Conservation (phyloP, 1,140 invertebrate genomes). For the Neodiprion pinetum region DNA sequence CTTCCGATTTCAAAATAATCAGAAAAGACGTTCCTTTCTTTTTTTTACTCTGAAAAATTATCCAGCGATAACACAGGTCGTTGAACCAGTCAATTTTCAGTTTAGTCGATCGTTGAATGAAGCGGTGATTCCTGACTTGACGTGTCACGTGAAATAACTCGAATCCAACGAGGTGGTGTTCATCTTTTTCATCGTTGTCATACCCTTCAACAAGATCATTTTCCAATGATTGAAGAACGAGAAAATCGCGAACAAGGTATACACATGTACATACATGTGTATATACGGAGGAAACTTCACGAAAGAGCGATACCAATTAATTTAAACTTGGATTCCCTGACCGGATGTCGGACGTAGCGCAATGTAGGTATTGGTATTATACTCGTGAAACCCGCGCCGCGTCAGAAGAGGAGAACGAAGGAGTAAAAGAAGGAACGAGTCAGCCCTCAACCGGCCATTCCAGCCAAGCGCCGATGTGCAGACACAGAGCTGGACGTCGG, state of each 20-base stretch:
- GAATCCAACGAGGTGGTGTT: not conserved
- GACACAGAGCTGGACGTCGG: not conserved
- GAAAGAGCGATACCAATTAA: slow-evolving; percentile 4
- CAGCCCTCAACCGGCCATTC: not conserved
- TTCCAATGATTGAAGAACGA: not conserved
- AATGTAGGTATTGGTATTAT: not conserved
- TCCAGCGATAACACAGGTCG: no score
- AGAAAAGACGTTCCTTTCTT: no score
- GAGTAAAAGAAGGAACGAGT: not conserved
- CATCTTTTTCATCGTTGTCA: not conserved
- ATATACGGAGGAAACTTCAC: not conserved
- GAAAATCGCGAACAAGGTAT: not conserved
- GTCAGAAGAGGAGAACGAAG: not conserved
- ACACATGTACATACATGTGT: no score
- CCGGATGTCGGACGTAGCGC: not conserved
- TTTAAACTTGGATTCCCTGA: not conserved
- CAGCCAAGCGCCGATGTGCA: no score
- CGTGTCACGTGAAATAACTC: no score
- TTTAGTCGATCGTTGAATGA: no score
- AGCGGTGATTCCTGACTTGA: no score
- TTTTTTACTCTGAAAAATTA: no score
- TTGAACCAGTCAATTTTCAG: no score
- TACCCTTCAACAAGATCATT: not conserved
- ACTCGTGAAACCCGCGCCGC: not conserved
- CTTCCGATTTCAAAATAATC: no score